Base-by-base conservation (phyloP, 2,888 invertebrate genomes). In the Isoperla grammatica region DNA sequence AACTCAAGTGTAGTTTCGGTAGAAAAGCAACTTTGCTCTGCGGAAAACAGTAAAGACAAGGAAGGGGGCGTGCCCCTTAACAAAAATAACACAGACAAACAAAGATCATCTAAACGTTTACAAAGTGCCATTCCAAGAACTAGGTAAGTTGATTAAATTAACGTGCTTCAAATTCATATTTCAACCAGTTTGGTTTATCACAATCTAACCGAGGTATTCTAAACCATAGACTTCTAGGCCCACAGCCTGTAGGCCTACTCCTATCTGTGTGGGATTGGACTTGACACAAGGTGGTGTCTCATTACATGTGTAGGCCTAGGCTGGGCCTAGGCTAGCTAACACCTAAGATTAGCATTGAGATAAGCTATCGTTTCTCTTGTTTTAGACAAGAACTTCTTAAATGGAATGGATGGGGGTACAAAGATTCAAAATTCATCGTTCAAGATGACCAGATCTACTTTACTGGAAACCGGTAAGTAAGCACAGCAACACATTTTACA, bases 371-470 rank as follows among this genome's bases (percentile, higher is more conserved):
- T 60, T 63, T 64, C 63, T 59, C 66, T 59, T 59, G 60, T 79
- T 78, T 60, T 78, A 96, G 96, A 69, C 93, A 95, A 76, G 88
- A 95, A 57, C 75, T 92, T 37, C 78, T 98, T 55, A 97, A 95
- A 78, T 98, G 98, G 98, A 95, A 97, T 77, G 99, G 99, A 19
- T 99, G 99, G 99, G 99, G 99, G n/a, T 99, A 97, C 79, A 90
- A 88, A 65, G 97, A 98, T 75, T 93, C 96, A 0, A 83, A 84
- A 74, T 98, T 99, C 74, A 74, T 81, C 56, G 72, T 89, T 5
- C 77, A 85, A 60, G 80, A 81, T 63, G 77, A 78, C 3, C 75
- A 82, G n/a, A 81, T 90, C 50, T 80, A 81, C 64, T 96, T 99
- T 72, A 88, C 86, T 1, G 97, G 97, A 49, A 80, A 87, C 71